Percentiles rank a stretch among this genome's conserved stretches.
Evolutionary conservation across 2,888 invertebrate species (phyloP).

Genomic region (Noctua comes): DNA sequence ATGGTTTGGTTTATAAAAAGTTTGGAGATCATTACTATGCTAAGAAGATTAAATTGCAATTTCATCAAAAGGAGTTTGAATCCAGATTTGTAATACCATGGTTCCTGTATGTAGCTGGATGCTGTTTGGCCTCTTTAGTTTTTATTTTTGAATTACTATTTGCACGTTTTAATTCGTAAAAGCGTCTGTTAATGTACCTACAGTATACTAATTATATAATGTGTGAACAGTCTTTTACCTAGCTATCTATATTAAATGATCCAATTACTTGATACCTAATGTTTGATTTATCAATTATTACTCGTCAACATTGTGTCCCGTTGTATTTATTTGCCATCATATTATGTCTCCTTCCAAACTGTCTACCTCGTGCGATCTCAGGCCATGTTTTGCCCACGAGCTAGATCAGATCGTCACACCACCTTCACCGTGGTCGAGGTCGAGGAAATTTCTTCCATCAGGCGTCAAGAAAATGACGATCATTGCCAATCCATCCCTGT

Average conservation of each 20-base stretch:
- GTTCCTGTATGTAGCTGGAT: too few relatives aligned
- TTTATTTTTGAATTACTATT: constrained; percentile 26
- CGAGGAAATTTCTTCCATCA: neutral
- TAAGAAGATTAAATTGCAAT: too few relatives aligned
- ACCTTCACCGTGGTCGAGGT: neutral
- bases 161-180: too few relatives aligned
- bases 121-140: too few relatives aligned
- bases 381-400: neutral
- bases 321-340: neutral
- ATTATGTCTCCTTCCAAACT: neutral
- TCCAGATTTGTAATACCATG: too few relatives aligned
- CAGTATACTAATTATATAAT: neutral
- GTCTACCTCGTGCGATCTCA: neutral
- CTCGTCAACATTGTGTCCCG: neutral
- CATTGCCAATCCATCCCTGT: neutral
- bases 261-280: neutral
- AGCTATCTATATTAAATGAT: neutral
- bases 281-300: neutral
- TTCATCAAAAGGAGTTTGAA: too few relatives aligned
- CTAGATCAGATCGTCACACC: neutral
- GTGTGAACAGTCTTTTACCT: neutral
- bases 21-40: too few relatives aligned
- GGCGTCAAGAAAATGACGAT: neutral
- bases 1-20: too few relatives aligned
- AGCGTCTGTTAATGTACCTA: too few relatives aligned